Conservation (phyloP, 2,888 invertebrate species). For the Tipula helvola region DNA sequence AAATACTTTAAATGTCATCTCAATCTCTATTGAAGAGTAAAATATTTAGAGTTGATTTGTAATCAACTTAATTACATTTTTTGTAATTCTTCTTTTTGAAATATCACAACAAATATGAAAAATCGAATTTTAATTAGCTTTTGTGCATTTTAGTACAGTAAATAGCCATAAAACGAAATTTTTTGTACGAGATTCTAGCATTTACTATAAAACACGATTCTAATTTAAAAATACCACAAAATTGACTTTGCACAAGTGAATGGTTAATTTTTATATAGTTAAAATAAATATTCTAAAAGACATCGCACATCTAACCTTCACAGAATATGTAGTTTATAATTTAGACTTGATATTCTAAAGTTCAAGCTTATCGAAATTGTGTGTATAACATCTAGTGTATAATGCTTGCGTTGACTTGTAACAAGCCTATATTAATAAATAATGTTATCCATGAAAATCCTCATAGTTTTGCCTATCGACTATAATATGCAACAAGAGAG, state of each 20-base stretch:
- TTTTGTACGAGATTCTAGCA: not conserved
- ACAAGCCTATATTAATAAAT: not conserved
- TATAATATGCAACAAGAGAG: not conserved
- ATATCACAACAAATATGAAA: not conserved
- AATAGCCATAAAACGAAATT: not conserved
- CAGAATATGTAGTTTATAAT: not conserved
- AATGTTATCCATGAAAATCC: not conserved
- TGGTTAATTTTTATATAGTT: not conserved
- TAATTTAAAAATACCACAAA: not conserved
- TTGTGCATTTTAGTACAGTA: not conserved
- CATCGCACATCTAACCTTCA: not conserved
- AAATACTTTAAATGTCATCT: not conserved
- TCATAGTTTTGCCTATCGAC: not conserved
- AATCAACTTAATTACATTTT: not conserved
- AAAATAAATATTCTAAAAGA: not conserved
- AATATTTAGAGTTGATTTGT: not conserved
- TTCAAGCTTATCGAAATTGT: not conserved
- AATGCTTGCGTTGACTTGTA: not conserved
- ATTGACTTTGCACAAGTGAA: not conserved
- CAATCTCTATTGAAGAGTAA: not conserved
- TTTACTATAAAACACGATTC: not conserved
- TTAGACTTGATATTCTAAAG: not conserved
- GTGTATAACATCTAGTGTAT: not conserved
- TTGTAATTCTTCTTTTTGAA: not conserved
- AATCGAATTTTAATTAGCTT: not conserved